phyloP scores from a whole-genome alignment of 92 coral and sea anemone species.

The Paramuricea clavata region DNA sequence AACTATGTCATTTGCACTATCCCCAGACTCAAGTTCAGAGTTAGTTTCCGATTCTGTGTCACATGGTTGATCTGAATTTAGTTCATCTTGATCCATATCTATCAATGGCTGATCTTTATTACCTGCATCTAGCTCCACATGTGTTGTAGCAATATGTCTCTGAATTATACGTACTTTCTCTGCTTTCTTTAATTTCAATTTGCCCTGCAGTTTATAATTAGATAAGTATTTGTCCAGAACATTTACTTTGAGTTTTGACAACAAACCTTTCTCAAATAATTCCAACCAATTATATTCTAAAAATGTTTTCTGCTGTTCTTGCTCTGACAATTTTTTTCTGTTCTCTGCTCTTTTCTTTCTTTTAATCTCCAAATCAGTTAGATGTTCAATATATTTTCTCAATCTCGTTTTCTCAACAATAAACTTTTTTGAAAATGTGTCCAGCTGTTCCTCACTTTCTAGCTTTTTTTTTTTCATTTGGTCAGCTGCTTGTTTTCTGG shows the following conservation, averaged over 20 bases:
- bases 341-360: conserved; percentile 25
- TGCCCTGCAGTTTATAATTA: conserved; percentile 22
- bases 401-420: conserved; percentile 25
- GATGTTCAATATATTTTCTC: conserved; percentile 44
- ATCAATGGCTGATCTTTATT: neutral
- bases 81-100: neutral
- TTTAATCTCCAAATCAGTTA: conserved; percentile 14
- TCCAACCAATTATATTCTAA: conserved; percentile 35
- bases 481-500: conserved; percentile 43
- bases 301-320: conserved; percentile 24
- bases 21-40: conserved; percentile 8
- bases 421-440: conserved; percentile 27
- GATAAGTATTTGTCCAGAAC: conserved; percentile 38
- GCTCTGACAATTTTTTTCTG: conserved; percentile 36
- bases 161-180: conserved; percentile 31
- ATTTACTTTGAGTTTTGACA: conserved; percentile 9
- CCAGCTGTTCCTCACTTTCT: conserved; percentile 42
- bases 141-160: conserved; percentile 38
- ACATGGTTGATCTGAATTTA: neutral
- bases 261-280: conserved; percentile 11
- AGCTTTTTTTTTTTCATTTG: conserved; percentile 4
- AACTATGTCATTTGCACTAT: conserved; percentile 15
- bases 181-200: conserved; percentile 21
- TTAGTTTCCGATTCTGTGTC: conserved; percentile 12
- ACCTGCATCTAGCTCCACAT: neutral